These are phyloP conservation scores for Sporophila hypoxantha DNA, from an alignment of 2,113 vertebrate genomes.

Conservation along the genomic window DNA sequence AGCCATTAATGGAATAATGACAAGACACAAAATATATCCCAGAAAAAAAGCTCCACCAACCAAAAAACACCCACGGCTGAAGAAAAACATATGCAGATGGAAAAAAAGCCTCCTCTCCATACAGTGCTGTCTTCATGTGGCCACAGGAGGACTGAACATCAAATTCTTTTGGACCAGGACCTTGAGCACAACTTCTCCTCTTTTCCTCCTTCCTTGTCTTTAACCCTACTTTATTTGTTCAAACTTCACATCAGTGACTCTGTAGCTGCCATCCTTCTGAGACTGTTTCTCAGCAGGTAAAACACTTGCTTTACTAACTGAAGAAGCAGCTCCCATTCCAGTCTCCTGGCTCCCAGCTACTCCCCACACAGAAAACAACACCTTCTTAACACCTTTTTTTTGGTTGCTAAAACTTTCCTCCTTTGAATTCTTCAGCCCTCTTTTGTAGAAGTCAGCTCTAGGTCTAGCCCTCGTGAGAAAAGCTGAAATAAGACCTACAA, in stretches of 20 bases:
- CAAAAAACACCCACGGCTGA: not conserved
- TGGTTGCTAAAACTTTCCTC: not conserved
- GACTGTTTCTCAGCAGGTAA: not conserved
- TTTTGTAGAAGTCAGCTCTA: not conserved
- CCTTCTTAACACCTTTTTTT: not conserved
- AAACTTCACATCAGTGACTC: not conserved
- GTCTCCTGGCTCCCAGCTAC: not conserved
- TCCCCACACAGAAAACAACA: not conserved
- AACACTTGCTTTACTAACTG: not conserved
- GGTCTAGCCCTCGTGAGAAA: conserved; percentile 16
- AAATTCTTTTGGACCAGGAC: not conserved
- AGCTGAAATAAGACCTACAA: conserved; percentile 4
- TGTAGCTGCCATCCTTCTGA: not conserved
- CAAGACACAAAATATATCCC: not conserved
- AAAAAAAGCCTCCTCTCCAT: not conserved
- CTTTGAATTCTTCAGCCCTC: not conserved
- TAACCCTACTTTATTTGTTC: not conserved
- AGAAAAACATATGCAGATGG: not conserved
- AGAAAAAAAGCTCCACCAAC: not conserved
- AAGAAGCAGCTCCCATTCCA: not conserved
- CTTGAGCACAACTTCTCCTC: not conserved
- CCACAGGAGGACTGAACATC: not conserved
- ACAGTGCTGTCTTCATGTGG: not conserved
- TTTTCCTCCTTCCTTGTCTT: not conserved
- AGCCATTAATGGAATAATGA: not conserved